Evolutionary conservation across 30 jellyfish, hydroid and myxozoan genomes (phyloP).

Genomic region (Hydra vulgaris): DNA sequence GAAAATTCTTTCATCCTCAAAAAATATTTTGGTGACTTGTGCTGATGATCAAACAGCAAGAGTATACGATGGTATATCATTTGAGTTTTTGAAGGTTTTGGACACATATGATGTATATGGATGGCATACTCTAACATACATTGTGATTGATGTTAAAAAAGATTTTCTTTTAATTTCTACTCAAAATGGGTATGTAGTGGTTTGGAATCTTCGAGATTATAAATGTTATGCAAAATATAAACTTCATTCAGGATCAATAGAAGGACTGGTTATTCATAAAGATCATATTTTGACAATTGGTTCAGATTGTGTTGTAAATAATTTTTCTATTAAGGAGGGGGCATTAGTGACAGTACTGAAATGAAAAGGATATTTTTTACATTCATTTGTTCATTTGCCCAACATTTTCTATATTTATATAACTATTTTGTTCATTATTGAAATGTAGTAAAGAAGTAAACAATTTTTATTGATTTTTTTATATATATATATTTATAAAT

Average conservation of each 20-base stretch:
- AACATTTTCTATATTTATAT: too few relatives aligned
- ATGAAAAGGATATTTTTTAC: too few relatives aligned
- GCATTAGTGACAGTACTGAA: too few relatives aligned
- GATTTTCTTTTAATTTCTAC: conserved; percentile 50
- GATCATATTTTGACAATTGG: conserved; percentile 46
- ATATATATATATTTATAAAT: too few relatives aligned
- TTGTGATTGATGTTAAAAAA: conserved; percentile 38
- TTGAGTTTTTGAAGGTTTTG: conserved; percentile 25
- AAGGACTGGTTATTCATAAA: conserved; percentile 54
- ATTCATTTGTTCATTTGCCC: too few relatives aligned
- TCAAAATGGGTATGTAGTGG: conserved; percentile 75
- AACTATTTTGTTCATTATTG: too few relatives aligned
- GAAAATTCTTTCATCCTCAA: conserved; percentile 31
- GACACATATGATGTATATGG: conserved; percentile 57
- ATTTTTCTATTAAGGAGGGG: conserved; percentile 8
- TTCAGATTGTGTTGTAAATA: conserved; percentile 72
- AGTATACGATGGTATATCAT: conserved; percentile 53
- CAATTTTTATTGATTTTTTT: too few relatives aligned
- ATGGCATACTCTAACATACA: conserved; percentile 80
- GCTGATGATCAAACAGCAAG: conserved; percentile 92
- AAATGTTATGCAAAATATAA: conserved; percentile 24
- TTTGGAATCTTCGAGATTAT: conserved; percentile 45
- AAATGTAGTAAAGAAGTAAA: too few relatives aligned
- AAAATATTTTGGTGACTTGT: conserved; percentile 60
- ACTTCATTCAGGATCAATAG: conserved; percentile 86